These are phyloP conservation scores for Scartelaos histophorus DNA, from an alignment of 2,113 vertebrate genomes.

Conservation along the genomic window DNA sequence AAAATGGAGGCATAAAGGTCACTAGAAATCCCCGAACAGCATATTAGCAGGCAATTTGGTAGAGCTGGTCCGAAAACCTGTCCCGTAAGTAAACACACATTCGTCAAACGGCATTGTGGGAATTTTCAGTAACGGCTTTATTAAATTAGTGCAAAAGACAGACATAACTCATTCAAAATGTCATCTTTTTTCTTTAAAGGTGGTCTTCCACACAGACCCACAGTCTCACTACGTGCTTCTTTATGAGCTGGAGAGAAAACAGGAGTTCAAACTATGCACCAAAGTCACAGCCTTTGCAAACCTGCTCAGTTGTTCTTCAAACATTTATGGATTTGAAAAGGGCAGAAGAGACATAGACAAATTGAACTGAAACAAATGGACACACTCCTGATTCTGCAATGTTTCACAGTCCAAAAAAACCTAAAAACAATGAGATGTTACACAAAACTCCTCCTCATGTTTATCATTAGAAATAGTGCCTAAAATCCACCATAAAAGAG, in stretches of 20 bases:
- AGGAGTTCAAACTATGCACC: conserved; percentile 55
- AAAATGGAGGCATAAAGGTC: conserved; percentile 8
- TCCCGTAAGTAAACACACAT: conserved; percentile 25
- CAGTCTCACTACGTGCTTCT: conserved; percentile 50
- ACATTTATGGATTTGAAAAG: conserved; percentile 34
- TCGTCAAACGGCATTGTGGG: conserved; percentile 37
- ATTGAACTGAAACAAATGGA: conserved; percentile 58
- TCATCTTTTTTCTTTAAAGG: conserved; percentile 72
- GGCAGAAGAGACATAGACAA: conserved; percentile 40
- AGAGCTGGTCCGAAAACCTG: neutral
- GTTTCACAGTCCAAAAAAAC: conserved; percentile 51
- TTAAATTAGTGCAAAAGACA: conserved; percentile 88
- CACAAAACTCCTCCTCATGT: conserved; percentile 74
- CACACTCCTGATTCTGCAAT: conserved; percentile 62
- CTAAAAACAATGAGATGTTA: conserved; percentile 56
- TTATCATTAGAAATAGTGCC: conserved; percentile 76
- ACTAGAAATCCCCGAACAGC: conserved; percentile 1
- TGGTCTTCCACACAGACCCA: conserved; percentile 63
- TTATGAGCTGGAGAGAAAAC: conserved; percentile 59
- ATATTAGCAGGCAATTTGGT: neutral
- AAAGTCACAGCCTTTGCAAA: conserved; percentile 56
- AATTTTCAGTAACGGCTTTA: conserved; percentile 83
- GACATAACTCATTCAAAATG: conserved; percentile 82
- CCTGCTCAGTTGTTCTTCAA: conserved; percentile 35
- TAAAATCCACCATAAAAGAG: conserved; percentile 71